Conservation (phyloP, 2,113 vertebrate genomes). For the rat (Rattus norvegicus) region DNA sequence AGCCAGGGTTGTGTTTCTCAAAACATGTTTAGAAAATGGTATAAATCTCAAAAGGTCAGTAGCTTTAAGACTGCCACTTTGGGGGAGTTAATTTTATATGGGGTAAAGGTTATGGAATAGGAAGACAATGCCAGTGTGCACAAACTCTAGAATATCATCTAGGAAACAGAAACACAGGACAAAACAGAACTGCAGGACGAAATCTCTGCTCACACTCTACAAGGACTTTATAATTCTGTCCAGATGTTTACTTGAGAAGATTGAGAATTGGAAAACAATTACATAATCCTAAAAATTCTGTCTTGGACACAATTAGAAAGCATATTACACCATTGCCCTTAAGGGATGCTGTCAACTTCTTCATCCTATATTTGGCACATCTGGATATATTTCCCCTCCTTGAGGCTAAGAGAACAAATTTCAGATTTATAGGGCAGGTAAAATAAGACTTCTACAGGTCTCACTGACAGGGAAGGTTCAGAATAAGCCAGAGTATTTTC, state of each 20-base stretch:
- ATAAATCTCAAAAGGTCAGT: background rate
- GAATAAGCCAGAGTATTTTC: background rate
- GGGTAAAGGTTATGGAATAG: background rate
- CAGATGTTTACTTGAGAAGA: slow-evolving; percentile 63
- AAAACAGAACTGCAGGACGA: background rate
- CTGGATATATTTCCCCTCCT: background rate
- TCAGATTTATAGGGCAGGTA: background rate
- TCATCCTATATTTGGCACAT: slow-evolving; percentile 1
- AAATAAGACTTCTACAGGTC: background rate
- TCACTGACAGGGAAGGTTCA: background rate
- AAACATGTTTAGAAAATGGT: background rate
- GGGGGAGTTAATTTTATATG: background rate
- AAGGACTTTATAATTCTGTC: slow-evolving; percentile 30
- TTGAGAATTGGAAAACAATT: slow-evolving; percentile 48
- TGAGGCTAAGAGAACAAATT: slow-evolving; percentile 1
- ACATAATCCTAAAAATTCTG: slow-evolving; percentile 56
- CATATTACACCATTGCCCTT: background rate
- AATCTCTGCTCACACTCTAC: background rate
- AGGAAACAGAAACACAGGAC: background rate
- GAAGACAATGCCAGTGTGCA: background rate
- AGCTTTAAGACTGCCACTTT: background rate
- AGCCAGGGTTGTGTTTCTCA: background rate
- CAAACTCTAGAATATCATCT: background rate
- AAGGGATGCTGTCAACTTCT: slow-evolving; percentile 40
- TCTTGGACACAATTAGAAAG: slow-evolving; percentile 46